Base-by-base conservation (phyloP, 2,113 vertebrate species). In the Ondatra zibethicus region DNA sequence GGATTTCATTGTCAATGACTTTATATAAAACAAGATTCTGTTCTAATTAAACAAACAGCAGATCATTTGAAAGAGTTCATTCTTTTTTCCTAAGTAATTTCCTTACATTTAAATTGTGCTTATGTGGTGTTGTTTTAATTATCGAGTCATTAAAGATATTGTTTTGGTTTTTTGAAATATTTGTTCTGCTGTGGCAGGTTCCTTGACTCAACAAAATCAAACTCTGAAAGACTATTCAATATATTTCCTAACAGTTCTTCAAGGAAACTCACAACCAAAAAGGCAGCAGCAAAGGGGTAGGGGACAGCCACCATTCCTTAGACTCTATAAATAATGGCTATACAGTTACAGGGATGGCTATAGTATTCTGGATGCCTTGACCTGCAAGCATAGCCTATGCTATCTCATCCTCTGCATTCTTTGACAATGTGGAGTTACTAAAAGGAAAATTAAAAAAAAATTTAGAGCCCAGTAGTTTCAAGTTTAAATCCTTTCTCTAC, bases 1-100 rank as follows among this genome's bases (percentile, higher is more conserved):
- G 36, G 58, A 95, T 36, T 88, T 61, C 55, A 80, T 85, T 91
- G 92, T 94, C 87, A 82, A 33, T 87, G 47, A 23, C 72, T 87
- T 92, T 85, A 36, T 88, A 85, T 76, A 65, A 84, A 39, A 81
- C 58, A 92, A 45, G 72, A 94, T 89, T 89, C 91, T 92, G 33
- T 25, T 94, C 95, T 97, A 97, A 97, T 97, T 96, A 97, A 94
- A 96, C 93, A 95, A 97, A 96, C n/a, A 92, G 94, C 29, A 3
- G 89, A 92, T 55, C 91, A 89, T 96, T 92, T 84, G 68, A 95
- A 97, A 96, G 95, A 92, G 78, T 94, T 75, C 89, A 45, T 10
- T 88, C 19, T 68, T 82, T 96, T 94, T 86, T 72, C 86, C 73
- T 91, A 95, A 97, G 88, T 92, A 96, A 97, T 97, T 95, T 95